These are phyloP conservation scores for Diabrotica undecimpunctata DNA, from an alignment of 1,140 invertebrate genomes.

Conservation along the genomic window DNA sequence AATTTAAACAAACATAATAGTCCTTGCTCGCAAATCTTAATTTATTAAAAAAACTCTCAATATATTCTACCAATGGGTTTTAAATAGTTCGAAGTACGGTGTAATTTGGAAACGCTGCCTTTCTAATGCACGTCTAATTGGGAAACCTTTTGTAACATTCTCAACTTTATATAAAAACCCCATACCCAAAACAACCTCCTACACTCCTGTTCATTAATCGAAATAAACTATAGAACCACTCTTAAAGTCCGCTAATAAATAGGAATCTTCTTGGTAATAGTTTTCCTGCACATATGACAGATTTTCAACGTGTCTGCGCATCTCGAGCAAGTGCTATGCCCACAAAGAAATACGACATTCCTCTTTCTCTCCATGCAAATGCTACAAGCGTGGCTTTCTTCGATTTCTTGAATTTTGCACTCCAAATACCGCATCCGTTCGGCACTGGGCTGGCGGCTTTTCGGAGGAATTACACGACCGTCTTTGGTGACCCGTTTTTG, in stretches of 20 bases:
- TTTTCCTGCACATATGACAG: slow-evolving; percentile 91
- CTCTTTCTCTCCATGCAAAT: slow-evolving; percentile 76
- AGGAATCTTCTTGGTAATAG: slow-evolving; percentile 85
- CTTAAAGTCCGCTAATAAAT: slow-evolving; percentile 55
- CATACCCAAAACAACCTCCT: background rate
- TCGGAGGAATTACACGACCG: slow-evolving; percentile 50
- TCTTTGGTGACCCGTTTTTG: slow-evolving; percentile 53
- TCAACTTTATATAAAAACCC: no score
- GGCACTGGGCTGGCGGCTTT: slow-evolving; percentile 57
- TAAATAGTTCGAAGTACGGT: no score
- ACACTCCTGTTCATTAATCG: background rate
- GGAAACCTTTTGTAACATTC: no score
- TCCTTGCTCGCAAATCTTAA: no score
- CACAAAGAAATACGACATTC: slow-evolving; percentile 85
- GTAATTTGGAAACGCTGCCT: no score
- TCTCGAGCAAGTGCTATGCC: slow-evolving; percentile 79
- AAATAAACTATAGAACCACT: background rate
- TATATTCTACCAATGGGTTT: no score
- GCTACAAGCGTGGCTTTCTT: slow-evolving; percentile 76
- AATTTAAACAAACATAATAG: no score
- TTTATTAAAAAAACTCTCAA: no score
- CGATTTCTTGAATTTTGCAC: slow-evolving; percentile 81
- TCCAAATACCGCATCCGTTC: slow-evolving; percentile 74
- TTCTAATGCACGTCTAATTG: no score
- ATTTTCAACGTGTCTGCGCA: slow-evolving; percentile 78